Evolutionary conservation across 2,797 vertebrate genomes (phyloP).

Genomic region (Enteromius afrohamiltoni): DNA sequence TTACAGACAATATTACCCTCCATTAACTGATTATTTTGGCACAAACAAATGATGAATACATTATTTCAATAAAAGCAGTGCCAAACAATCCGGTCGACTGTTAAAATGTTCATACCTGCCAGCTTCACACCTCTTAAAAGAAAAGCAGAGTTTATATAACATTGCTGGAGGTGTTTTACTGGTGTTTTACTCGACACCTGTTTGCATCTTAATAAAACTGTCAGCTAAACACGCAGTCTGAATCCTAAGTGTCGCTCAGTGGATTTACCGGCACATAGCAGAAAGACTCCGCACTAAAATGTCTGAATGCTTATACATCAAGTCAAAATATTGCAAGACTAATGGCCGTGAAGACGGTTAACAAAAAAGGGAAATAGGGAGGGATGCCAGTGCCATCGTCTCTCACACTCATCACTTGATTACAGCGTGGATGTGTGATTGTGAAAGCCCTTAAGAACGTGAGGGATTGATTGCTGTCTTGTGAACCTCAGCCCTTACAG

Average conservation of each 20-base stretch:
- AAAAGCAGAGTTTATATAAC: constrained; percentile 34
- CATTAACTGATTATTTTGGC: constrained; percentile 47
- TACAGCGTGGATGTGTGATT: constrained; percentile 9
- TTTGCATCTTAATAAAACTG: constrained; percentile 16
- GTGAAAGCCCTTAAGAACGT: constrained; percentile 49
- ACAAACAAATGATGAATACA: constrained; percentile 14
- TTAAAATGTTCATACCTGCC: constrained; percentile 24
- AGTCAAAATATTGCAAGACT: constrained; percentile 22
- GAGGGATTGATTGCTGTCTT: constrained; percentile 24
- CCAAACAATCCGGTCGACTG: constrained; percentile 1
- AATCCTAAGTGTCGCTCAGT: constrained; percentile 4
- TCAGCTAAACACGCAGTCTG: constrained; percentile 6
- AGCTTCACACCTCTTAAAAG: constrained; percentile 24
- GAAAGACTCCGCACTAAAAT: constrained; percentile 1
- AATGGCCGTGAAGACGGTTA: background rate
- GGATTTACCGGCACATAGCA: background rate
- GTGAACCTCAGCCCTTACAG: constrained; percentile 41
- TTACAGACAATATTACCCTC: constrained; percentile 40
- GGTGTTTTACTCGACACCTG: constrained; percentile 3
- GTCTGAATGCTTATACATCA: constrained; percentile 20
- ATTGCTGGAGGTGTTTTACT: constrained; percentile 15
- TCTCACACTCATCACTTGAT: constrained; percentile 8
- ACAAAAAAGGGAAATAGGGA: background rate
- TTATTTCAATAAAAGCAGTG: constrained; percentile 31
- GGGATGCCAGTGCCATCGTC: background rate